Percentiles rank a stretch among this genome's conserved stretches.
Evolutionary conservation across 2,888 invertebrate species (phyloP).

Genomic region (Dasypogon diadema): DNA sequence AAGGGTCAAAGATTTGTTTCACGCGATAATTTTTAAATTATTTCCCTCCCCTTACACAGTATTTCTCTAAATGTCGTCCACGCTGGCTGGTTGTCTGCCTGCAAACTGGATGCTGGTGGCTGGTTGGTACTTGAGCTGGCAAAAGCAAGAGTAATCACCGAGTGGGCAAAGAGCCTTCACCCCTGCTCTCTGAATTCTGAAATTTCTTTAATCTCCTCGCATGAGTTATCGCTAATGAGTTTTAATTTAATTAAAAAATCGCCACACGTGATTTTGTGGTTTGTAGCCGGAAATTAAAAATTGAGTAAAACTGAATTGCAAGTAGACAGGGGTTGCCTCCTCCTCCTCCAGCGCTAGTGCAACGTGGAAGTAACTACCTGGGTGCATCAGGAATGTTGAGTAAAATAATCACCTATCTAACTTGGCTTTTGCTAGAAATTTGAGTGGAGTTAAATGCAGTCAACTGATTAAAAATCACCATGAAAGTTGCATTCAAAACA

Average conservation of each 20-base stretch:
- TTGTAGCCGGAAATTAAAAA: constrained; percentile 51
- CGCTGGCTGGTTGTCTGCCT: background rate
- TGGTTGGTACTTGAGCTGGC: background rate
- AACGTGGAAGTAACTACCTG: too few species aligned
- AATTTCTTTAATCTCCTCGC: constrained; percentile 58
- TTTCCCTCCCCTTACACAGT: constrained; percentile 21
- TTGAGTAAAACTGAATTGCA: constrained; percentile 39
- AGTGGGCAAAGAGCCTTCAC: constrained; percentile 31
- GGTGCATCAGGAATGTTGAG: too few species aligned
- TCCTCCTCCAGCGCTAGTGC: too few species aligned
- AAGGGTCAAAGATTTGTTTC: constrained; percentile 47
- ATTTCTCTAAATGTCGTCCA: constrained; percentile 28
- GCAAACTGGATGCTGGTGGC: background rate
- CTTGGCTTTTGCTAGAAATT: too few species aligned
- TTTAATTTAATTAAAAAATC: constrained; percentile 59
- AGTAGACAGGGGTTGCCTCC: background rate
- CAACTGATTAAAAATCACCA: background rate
- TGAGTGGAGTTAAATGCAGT: background rate
- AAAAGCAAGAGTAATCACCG: constrained; percentile 11
- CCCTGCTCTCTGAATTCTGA: constrained; percentile 35
- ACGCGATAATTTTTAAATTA: constrained; percentile 41
- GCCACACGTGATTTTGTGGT: constrained; percentile 58
- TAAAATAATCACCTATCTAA: too few species aligned
- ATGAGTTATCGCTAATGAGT: constrained; percentile 59
- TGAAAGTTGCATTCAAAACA: too few species aligned